A percentile compares a stretch with the other conserved stretches of the same genome.
Evolutionary conservation across 2,888 invertebrate species (phyloP).

Genomic region (Drosophila bunnanda): DNA sequence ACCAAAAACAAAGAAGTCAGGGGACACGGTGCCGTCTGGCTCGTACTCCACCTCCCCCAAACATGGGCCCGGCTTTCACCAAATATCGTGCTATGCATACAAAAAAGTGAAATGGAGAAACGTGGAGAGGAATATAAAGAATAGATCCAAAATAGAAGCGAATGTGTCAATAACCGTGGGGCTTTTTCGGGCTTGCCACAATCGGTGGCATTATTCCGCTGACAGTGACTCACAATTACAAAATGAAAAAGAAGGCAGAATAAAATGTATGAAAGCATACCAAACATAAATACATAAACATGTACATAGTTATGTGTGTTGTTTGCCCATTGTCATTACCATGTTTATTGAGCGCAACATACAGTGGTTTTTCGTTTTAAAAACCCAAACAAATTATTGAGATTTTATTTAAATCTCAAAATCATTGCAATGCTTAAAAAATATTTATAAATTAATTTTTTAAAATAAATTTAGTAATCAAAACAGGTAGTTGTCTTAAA

Average conservation of each 20-base stretch:
- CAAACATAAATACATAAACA: background rate
- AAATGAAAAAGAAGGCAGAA: background rate
- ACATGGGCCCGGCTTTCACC: slow-evolving; percentile 73
- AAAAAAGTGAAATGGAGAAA: slow-evolving; percentile 38
- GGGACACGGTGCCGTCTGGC: slow-evolving; percentile 14
- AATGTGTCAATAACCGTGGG: slow-evolving; percentile 40
- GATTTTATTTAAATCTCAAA: slow-evolving; percentile 1
- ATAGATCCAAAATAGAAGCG: slow-evolving; percentile 28
- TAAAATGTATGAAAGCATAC: background rate
- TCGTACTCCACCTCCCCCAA: slow-evolving; percentile 9
- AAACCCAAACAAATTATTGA: slow-evolving; percentile 6
- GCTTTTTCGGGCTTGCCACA: slow-evolving; percentile 38
- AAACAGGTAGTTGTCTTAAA: background rate
- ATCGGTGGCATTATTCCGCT: slow-evolving; percentile 29
- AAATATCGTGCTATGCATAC: slow-evolving; percentile 69
- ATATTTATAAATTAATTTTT: background rate
- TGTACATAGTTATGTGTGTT: slow-evolving; percentile 1
- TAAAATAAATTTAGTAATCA: too few species aligned
- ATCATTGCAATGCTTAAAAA: background rate
- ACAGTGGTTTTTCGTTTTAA: slow-evolving; percentile 13
- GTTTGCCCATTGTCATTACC: slow-evolving; percentile 28
- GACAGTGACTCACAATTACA: slow-evolving; percentile 23
- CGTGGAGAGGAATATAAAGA: slow-evolving; percentile 5
- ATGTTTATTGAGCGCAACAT: slow-evolving; percentile 35
- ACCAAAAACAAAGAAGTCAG: background rate